Evolutionary conservation across 2,797 vertebrate species (phyloP).

Genomic region (Brotula barbata): DNA sequence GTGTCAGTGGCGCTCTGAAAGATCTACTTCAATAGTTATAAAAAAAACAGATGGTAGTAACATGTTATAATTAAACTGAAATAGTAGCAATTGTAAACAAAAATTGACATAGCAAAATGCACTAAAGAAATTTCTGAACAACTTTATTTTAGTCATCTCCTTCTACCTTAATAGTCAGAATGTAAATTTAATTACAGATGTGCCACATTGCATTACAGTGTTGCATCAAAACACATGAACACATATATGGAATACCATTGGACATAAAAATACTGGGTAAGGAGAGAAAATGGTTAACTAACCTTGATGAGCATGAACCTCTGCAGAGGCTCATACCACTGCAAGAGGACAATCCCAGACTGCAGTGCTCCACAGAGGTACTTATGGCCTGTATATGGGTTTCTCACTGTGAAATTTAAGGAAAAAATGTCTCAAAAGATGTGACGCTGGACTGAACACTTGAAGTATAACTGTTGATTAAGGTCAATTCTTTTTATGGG

Average conservation of each 20-base stretch:
- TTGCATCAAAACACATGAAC: neutral
- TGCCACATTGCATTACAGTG: neutral
- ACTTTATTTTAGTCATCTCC: neutral
- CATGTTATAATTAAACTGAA: too few relatives aligned
- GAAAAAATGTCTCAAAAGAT: neutral
- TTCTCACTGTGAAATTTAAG: slow-evolving; percentile 82
- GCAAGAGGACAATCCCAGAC: slow-evolving; percentile 94
- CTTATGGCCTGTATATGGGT: slow-evolving; percentile 96
- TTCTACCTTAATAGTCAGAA: neutral
- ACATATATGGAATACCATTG: neutral
- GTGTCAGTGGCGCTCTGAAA: neutral
- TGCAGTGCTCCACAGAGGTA: slow-evolving; percentile 96
- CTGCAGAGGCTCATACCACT: slow-evolving; percentile 99
- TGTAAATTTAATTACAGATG: neutral
- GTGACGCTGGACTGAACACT: neutral
- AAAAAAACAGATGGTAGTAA: too few relatives aligned
- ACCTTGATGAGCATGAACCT: slow-evolving; percentile 99
- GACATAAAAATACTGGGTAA: neutral
- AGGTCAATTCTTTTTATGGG: neutral
- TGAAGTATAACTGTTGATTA: neutral
- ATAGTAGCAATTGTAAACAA: neutral
- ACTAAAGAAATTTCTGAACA: neutral
- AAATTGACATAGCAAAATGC: neutral
- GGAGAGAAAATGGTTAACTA: slow-evolving; percentile 26
- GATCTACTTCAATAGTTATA: too few relatives aligned